Evolutionary conservation across 2,888 invertebrate genomes (phyloP).

Genomic region (Campoplex capitator): DNA sequence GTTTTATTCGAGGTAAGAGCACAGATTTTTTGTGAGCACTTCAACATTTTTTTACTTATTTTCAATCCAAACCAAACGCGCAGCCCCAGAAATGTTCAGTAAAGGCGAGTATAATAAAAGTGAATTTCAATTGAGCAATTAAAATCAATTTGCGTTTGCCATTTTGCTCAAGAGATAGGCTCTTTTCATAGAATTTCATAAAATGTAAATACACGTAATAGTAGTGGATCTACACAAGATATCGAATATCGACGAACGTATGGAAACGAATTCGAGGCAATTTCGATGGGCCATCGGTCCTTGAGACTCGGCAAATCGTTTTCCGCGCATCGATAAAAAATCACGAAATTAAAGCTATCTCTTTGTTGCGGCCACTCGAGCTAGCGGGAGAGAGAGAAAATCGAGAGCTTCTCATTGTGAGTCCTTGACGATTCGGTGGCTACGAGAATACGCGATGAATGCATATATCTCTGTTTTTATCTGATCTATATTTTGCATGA

Average conservation of each 20-base stretch:
- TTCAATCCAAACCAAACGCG: not conserved
- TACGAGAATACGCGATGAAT: constrained; percentile 3
- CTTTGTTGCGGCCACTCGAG: constrained; percentile 55
- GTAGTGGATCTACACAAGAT: constrained; percentile 20
- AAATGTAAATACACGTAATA: constrained; percentile 8
- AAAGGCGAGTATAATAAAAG: not conserved
- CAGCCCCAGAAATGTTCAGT: not conserved
- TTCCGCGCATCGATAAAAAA: constrained; percentile 57
- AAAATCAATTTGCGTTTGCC: not conserved
- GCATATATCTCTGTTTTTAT: constrained; percentile 18
- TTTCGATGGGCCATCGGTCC: constrained; percentile 72
- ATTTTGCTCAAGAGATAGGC: not conserved
- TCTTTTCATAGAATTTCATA: constrained; percentile 15
- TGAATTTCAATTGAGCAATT: not conserved
- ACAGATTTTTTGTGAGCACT: not conserved
- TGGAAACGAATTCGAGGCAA: constrained; percentile 58
- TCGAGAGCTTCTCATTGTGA: constrained; percentile 34
- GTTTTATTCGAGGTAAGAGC: not conserved
- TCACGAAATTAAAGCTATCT: constrained; percentile 65
- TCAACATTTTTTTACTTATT: not conserved
- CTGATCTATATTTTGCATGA: not conserved
- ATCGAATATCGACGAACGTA: constrained; percentile 67
- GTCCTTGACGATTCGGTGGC: constrained; percentile 32
- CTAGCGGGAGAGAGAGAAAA: constrained; percentile 11
- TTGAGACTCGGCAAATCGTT: constrained; percentile 70